Evolutionary conservation across 2,888 invertebrate genomes (phyloP), one percentile per base, ranked within the genome.

Genomic region (Periphyllus acericola): DNA sequence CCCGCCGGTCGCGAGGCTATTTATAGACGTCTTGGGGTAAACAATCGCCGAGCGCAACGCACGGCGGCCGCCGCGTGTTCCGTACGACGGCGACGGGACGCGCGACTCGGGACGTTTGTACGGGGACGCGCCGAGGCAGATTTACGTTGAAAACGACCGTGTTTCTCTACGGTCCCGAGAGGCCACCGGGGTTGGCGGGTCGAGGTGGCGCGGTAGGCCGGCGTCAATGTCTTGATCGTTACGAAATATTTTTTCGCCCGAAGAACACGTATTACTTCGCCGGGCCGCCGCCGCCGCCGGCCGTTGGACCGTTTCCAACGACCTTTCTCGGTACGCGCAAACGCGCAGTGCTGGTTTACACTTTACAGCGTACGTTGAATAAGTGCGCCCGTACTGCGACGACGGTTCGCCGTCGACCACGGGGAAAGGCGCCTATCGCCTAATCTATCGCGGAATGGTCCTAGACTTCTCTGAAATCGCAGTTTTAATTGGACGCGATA

Each of bases 21-120:
- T 86, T 86, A 86, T 86, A 86, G 78, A 71, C 21, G 0, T 36
- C 78, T 71, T 79, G 79, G 85, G 85, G 85, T 86, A 86, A 86
- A 86, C 85, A 86, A 79, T 86, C 85, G 85, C 32, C 36, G 40
- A 60, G 68, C 68, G 66, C 66, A 25, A 55, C 21, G 29, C 52
- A 9, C 19, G 21, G 36, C 74, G 1, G 36, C 4, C 55, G 52
- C 46, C 52, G 72, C 72, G 21, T 46, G 76, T n/a, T 40, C 36
- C 29, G n/a, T 72, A 32, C 71, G 25, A 40, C 80, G 80, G 36
- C 60, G 55, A n/a, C 82, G n/a, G 21, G 2, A 46, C 83, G 71
- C 79, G 32, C 40, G 3, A 14, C 11, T 40, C 81, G 68, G 29
- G 78, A 60, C 55, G 55, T 52, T 17, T 14, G n/a, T n/a, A 32